Conservation (phyloP, 2,113 vertebrate genomes). For the Antechinus flavipes region DNA sequence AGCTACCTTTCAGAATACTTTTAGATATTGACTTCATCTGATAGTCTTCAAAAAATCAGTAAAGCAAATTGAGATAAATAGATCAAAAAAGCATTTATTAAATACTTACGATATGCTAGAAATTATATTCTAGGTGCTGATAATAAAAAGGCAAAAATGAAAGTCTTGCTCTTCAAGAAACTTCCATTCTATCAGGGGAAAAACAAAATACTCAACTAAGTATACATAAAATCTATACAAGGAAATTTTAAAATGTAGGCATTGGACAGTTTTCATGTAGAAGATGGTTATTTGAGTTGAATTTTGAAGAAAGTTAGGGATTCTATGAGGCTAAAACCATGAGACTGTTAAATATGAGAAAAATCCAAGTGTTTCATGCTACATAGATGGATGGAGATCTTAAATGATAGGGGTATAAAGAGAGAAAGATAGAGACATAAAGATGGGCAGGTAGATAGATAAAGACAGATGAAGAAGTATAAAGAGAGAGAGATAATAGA, state of each 20-base stretch:
- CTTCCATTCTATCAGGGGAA: not conserved
- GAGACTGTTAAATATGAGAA: not conserved
- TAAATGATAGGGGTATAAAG: no score
- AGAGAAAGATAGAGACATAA: no score
- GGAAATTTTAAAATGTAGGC: not conserved
- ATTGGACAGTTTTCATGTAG: not conserved
- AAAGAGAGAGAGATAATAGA: no score
- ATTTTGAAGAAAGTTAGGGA: not conserved
- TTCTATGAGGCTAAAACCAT: not conserved
- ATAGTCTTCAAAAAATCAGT: not conserved
- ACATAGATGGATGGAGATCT: no score
- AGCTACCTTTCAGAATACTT: not conserved
- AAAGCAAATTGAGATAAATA: not conserved
- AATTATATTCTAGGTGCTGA: not conserved
- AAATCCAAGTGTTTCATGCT: not conserved
- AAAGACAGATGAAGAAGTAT: no score
- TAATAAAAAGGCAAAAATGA: not conserved
- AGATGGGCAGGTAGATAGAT: no score
- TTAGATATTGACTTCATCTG: not conserved
- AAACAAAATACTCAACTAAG: not conserved
- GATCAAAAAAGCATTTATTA: not conserved
- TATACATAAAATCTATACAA: not conserved
- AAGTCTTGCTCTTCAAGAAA: not conserved
- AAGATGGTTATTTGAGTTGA: not conserved
- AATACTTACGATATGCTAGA: not conserved